Evolutionary conservation across 2,888 invertebrate species (phyloP), one percentile per base, ranked within the genome.

Genomic region (Hirtodrosophila confusa): DNA sequence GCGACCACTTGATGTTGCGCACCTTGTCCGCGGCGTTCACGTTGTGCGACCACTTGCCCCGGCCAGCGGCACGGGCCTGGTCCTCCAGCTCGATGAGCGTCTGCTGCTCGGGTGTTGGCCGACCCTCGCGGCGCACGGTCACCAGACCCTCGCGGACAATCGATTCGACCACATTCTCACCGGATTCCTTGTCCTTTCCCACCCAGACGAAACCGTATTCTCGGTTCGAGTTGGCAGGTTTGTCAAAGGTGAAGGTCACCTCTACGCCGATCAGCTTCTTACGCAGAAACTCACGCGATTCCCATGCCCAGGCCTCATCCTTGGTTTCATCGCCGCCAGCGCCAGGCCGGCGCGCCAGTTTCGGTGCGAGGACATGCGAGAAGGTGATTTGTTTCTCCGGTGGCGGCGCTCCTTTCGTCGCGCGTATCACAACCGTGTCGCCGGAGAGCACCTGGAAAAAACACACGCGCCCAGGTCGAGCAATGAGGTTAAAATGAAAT

Each of bases 271-370:
- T 95, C 35, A 99, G 92, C 91, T 97, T 97, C 89, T 97, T 97
- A 36, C 99, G 94, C 48, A 99, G 93, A 89, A 95, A 99, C 92
- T 99, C 99, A 56, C 99, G 94, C 1, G 99, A 97, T 90, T 99
- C 99, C 98, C 99, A 99, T 0, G 98, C 99, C 93, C 94, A 99
- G 1, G 99, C 97, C 92, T 99, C 97, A 90, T 97, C 97, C 90
- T 95, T 95, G 9, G 94, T 94, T 87, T 95, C 95, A 43, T 93
- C 93, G 40, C 94, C 92, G 68, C 90, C 90, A 71, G 91, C 77
- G 51, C 94, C 94, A 49, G 95, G 95, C 83, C 97, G 93, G 75
- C 96, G 93, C 4, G 95, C 97, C 67, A 99, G 93, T 92, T 98
- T 97, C 12, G 99, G 99, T 55, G 99, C 99, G 70, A 94, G 94